Base-by-base conservation (phyloP, 2,113 vertebrate species). In the Odontophorus gujanensis region DNA sequence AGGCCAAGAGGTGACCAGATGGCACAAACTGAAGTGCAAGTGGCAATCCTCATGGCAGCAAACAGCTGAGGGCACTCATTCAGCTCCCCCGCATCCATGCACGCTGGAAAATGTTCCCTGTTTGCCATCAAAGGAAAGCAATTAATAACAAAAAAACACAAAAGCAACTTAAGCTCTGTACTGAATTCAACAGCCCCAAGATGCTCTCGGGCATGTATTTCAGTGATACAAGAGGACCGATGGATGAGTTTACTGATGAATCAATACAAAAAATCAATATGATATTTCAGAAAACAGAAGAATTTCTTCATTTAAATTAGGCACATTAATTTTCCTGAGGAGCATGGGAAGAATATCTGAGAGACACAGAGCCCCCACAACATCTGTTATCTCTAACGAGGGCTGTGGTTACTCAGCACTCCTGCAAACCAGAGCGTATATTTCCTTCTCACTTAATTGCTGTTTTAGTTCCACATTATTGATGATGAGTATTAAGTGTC, bases 321-420 rank as follows among this genome's bases (percentile, higher is more conserved):
- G 24, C n/a, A 22, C 36, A 73, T 93, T 85, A 40, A 62, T 93
- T 89, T 85, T 76, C 74, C 81, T 42, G 40, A 78, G 58, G 62
- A 79, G 62, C 66, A 84, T 3, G 32, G 32, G 89, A 75, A 82
- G 63, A 45, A 25, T 73, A 75, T 79, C 87, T 82, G 77, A n/a
- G 19, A 69, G 76, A 71, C 18, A 48, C 19, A 62, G 81, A 94
- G 92, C 89, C 89, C 74, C 67, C 84, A 85, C 66, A 81, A 59
- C 73, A 92, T 92, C 91, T 90, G 63, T 92, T 93, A 85, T 92
- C 78, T 93, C 84, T 79, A 91, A 92, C 45, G 36, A 84, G 58
- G 67, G 53, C 87, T 87, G 69, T 6, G 2, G 86, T 87, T 93
- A 89, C 86, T 95, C 83, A 84, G 73, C 81, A 76, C 61, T 72